A percentile compares a stretch with the other conserved stretches of the same genome.
These are phyloP conservation scores for Amiota mariae DNA, from an alignment of 2,888 invertebrate species.

Conservation along the genomic window DNA sequence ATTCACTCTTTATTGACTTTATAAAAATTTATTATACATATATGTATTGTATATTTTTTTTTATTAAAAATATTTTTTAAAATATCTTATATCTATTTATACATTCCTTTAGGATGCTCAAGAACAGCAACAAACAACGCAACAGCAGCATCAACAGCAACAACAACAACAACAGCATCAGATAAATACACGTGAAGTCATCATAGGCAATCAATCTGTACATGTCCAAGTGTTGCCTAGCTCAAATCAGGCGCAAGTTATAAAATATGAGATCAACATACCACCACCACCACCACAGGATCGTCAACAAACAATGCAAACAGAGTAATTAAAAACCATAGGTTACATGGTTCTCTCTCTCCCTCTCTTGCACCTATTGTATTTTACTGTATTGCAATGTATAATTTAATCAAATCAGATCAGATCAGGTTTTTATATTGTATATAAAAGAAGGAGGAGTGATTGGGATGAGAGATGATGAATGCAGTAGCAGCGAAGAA, in stretches of 20 bases:
- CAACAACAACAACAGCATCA: conserved; percentile 62
- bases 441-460: too few relatives aligned
- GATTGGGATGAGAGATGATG: too few relatives aligned
- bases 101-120: conserved; percentile 57
- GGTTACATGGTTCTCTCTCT: too few relatives aligned
- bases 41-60: not conserved
- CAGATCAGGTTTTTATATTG: too few relatives aligned
- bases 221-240: conserved; percentile 70
- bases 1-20: conserved; percentile 5
- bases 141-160: conserved; percentile 69
- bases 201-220: conserved; percentile 74
- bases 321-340: not conserved
- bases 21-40: too few relatives aligned
- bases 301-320: conserved; percentile 48
- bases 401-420: too few relatives aligned
- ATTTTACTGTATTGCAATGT: too few relatives aligned
- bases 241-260: conserved; percentile 55
- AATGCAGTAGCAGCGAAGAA: too few relatives aligned
- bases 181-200: conserved; percentile 72
- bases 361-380: too few relatives aligned
- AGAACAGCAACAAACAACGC: conserved; percentile 62
- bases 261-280: conserved; percentile 62
- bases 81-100: not conserved
- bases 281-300: conserved; percentile 63
- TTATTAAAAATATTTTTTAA: not conserved